Evolutionary conservation across 2,888 invertebrate genomes (phyloP), one percentile per base, ranked within the genome.

Genomic region (Hybos culiciformis): DNA sequence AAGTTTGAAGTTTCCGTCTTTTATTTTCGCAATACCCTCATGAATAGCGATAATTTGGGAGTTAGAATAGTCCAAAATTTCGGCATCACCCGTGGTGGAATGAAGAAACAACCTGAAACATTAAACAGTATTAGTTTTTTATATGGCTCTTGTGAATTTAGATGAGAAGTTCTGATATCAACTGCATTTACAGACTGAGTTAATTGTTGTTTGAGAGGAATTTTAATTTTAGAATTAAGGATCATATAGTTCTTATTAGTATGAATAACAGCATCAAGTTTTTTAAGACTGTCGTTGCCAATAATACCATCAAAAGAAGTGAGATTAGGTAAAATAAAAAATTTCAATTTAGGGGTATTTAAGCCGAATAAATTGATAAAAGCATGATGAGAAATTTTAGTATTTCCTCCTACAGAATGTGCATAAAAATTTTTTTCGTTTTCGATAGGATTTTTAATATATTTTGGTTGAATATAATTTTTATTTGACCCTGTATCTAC

Each of bases 401-500:
- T 32, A 15, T 32, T 32, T 11, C 14, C 14, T 15, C 32, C 32
- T 17, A 32, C 32, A 14, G 32, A 32, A 15, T 32, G 14, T 14
- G 17, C 32, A 32, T 15, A 15, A 17, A 32, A 32, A 17, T 14
- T 9, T 15, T 32, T 32, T 32, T 32, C 32, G 18, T 42, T 43
- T 14, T 17, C 24, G 38, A 46, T 32, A 37, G 40, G 38, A 24
- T 40, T 19, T 38, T 36, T 31, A n/a, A 43, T 23, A 3, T 33
- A 41, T 15, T 18, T 21, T 19, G 43, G 24, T 24, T 37, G 17
- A 24, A 46, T 37, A 17, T 40, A 43, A 32, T 46, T 42, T 7
- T 43, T 33, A n/a, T 46, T 46, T n/a, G 41, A 43, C n/a, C 42
- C 42, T 12, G 43, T 46, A 17, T 43, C 41, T 20, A 46, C 38